phyloP scores from a whole-genome alignment of 2,113 vertebrate genomes.

The Silurus asotus region DNA sequence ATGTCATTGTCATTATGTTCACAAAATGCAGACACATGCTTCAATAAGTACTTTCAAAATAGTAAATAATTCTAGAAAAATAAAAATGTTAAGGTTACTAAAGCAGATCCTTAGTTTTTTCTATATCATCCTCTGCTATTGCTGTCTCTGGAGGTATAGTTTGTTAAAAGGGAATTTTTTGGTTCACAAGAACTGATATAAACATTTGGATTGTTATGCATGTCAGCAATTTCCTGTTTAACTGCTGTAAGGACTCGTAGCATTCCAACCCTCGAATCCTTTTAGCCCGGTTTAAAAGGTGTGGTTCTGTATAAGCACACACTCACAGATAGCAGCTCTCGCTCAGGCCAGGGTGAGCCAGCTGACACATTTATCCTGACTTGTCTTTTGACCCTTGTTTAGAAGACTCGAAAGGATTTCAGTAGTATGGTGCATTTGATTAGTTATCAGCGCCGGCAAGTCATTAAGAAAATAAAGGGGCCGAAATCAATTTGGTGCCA shows the following conservation, averaged over 20 bases:
- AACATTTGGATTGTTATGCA: slow-evolving; percentile 19
- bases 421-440: slow-evolving; percentile 42
- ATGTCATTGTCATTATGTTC: slow-evolving; percentile 29
- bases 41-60: not conserved
- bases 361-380: not conserved
- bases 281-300: not conserved
- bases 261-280: not conserved
- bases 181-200: slow-evolving; percentile 9
- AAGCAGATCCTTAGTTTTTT: not conserved
- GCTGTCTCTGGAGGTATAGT: not conserved
- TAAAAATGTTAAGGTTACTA: too few species aligned
- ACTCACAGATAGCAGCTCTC: slow-evolving; percentile 5
- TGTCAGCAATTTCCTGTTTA: slow-evolving; percentile 44
- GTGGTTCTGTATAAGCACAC: not conserved
- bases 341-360: not conserved
- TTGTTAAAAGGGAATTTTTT: not conserved
- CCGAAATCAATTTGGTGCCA: slow-evolving; percentile 61
- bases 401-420: slow-evolving; percentile 41
- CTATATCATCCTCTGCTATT: not conserved
- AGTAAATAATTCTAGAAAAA: not conserved
- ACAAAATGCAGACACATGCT: slow-evolving; percentile 11
- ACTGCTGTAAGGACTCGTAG: not conserved
- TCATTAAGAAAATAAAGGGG: slow-evolving; percentile 67
- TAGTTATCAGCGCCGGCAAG: slow-evolving; percentile 62
- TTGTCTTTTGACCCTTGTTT: slow-evolving; percentile 49